Evolutionary conservation across 35 echinoderm and acorn worm species (phyloP).

Genomic region (Patiria miniata): DNA sequence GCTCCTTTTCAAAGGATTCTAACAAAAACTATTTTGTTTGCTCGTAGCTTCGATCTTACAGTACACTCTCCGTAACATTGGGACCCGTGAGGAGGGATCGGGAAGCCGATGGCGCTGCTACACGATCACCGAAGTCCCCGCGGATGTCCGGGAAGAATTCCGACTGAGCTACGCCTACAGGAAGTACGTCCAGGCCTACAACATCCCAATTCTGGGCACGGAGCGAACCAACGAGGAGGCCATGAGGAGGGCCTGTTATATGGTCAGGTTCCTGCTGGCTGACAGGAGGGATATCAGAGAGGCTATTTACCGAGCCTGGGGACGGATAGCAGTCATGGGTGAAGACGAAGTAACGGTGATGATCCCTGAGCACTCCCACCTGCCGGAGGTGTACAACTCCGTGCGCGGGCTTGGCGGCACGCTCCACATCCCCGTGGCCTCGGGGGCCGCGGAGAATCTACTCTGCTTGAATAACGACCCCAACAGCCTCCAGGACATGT

Average conservation of each 20-base stretch:
- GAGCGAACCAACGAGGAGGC: conserved; percentile 54
- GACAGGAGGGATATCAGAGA: conserved; percentile 67
- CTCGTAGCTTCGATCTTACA: conserved; percentile 44
- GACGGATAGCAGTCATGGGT: conserved; percentile 68
- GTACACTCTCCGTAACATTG: conserved; percentile 54
- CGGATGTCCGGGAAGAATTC: conserved; percentile 45
- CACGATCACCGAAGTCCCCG: conserved; percentile 52
- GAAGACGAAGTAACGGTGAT: conserved; percentile 57
- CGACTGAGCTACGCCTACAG: conserved; percentile 38
- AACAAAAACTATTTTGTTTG: not conserved
- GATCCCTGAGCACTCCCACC: conserved; percentile 78
- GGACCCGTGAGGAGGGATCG: conserved; percentile 40
- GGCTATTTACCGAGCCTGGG: conserved; percentile 64
- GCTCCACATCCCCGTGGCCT: conserved; percentile 82
- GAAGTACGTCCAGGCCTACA: conserved; percentile 69
- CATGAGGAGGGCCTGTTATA: conserved; percentile 68
- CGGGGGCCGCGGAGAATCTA: conserved; percentile 88
- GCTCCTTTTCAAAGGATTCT: not conserved
- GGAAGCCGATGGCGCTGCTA: conserved; percentile 63
- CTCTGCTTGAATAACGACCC: conserved; percentile 70
- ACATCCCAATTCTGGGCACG: conserved; percentile 74
- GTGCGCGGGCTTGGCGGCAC: conserved; percentile 76
- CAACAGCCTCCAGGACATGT: conserved; percentile 64
- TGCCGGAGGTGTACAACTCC: conserved; percentile 36
- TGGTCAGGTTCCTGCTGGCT: conserved; percentile 63